Evolutionary conservation across 1,140 invertebrate genomes (phyloP).

Genomic region (Pteromalus puparum): DNA sequence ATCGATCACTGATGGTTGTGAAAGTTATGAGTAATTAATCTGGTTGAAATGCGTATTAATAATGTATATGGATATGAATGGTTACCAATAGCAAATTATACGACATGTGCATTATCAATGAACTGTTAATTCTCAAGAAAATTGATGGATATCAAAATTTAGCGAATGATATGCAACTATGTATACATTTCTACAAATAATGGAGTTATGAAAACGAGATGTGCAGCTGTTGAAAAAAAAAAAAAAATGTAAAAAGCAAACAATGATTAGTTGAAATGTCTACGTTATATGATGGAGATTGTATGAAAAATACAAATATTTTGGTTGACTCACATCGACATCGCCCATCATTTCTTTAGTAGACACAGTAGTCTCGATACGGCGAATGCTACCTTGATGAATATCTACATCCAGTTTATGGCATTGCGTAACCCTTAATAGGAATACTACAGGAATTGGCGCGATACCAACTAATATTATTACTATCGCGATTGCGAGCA

Average conservation of each 20-base stretch:
- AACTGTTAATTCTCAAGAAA: not conserved
- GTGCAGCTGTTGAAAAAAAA: not conserved
- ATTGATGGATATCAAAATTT: not conserved
- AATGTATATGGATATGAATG: not conserved
- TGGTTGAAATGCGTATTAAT: too few species aligned
- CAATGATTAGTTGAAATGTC: not conserved
- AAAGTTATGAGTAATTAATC: too few species aligned
- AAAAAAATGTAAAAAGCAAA: not conserved
- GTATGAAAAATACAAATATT: too few species aligned
- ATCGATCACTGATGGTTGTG: too few species aligned
- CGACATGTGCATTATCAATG: not conserved
- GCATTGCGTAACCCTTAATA: slow-evolving; percentile 88
- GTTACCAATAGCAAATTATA: not conserved
- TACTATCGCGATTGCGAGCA: slow-evolving; percentile 83
- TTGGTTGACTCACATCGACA: slow-evolving; percentile 85
- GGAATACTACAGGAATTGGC: slow-evolving; percentile 89
- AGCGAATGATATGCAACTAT: not conserved
- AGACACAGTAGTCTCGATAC: slow-evolving; percentile 92
- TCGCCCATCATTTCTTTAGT: slow-evolving; percentile 95
- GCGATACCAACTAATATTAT: slow-evolving; percentile 88
- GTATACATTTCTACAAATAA: not conserved
- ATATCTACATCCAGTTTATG: slow-evolving; percentile 89
- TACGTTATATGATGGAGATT: not conserved
- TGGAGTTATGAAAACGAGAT: not conserved
- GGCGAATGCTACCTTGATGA: slow-evolving; percentile 89